Base-by-base conservation (phyloP, 2,113 vertebrate genomes). In the Colaptes auratus region DNA sequence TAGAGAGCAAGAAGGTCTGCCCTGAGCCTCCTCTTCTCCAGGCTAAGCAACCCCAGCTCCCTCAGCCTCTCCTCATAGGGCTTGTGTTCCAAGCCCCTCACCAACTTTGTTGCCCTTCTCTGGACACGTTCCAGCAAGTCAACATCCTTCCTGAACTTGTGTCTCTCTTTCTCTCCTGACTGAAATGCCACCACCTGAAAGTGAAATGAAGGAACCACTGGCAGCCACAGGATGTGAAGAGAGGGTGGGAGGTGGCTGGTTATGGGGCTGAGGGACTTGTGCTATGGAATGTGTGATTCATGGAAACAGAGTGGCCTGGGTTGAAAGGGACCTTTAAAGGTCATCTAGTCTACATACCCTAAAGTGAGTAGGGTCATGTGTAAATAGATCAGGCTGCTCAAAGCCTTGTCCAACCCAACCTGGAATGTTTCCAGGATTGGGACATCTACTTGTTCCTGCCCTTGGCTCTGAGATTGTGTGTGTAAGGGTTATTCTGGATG, bases 391-490 rank as follows among this genome's bases (percentile, higher is more conserved):
- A 65, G 27, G 39, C 13, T 44, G 64, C 39, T 66, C 39, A 31
- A 12, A 66, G 28, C 18, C 42, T 27, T 12, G 16, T 18, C 10
- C 63, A 42, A 12, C 64, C 12, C 23, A 30, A 19, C 42, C 42
- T n/a, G 30, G 39, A 48, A n/a, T n/a, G 20, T 20, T n/a, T n/a
- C 42, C 42, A 67, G 42, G 19, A 42, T 21, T 46, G 64, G 42
- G 28, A 20, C 42, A 9, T 46, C 30, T 44, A 23, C 12, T 14
- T 14, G 0, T 2, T 3, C 17, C 1, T 13, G 55, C 55, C 59
- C 4, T 2, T 2, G 12, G 60, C 10, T 6, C 4, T 17, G 56
- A 10, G 66, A 8, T 55, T 3, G 0, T 0, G 0, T 4, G 27
- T 6, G 13, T 48, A 48, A 65, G 9, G 9, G n/a, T 1, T 24